Evolutionary conservation across 2,797 vertebrate species (phyloP), one percentile per base, ranked within the genome.

Genomic region (Cheirogaleus major): DNA sequence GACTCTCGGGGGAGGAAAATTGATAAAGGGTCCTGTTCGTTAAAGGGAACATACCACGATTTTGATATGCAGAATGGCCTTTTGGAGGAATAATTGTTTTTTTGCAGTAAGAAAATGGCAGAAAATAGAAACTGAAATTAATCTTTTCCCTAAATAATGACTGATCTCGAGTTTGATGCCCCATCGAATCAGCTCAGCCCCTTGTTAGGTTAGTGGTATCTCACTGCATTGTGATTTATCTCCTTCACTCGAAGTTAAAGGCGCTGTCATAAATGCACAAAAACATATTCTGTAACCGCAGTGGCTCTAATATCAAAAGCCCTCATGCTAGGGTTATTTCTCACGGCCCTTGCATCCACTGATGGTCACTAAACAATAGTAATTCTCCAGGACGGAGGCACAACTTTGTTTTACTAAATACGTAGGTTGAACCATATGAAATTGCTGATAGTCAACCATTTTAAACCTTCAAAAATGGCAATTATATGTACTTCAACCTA

Each of bases 41-140:
- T 32, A 72, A 92, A 94, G 38, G 12, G 73, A 59, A 27, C 14
- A 32, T 41, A 14, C 63, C 50, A 70, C 15, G 7, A 20, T 89
- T 97, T 81, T 96, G 89, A 97, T 81, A 52, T 70, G 1, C 2
- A 41, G 86, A 95, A 67, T 95, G 88, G 73, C 67, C 94, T 84
- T 96, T 96, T 92, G 63, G 89, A 73, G 83, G 97, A 87, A 78
- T 93, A 52, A 57, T 50, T 2, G 57, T 96, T 98, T 98, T 98
- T 79, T 65, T 95, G 89, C 10, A 0, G 61, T n/a, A 93, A 90
- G 69, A 97, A 98, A 89, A 84, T 9, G 43, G 92, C 88, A 97
- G 93, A 96, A 78, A 93, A 97, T 38, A 96, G 85, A 80, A 80
- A 84, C 50, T 91, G 80, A 89, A 85, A 88, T 95, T 80, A 67